These are phyloP conservation scores for Xylophagus ater DNA, from an alignment of 2,888 invertebrate genomes.

Conservation along the genomic window DNA sequence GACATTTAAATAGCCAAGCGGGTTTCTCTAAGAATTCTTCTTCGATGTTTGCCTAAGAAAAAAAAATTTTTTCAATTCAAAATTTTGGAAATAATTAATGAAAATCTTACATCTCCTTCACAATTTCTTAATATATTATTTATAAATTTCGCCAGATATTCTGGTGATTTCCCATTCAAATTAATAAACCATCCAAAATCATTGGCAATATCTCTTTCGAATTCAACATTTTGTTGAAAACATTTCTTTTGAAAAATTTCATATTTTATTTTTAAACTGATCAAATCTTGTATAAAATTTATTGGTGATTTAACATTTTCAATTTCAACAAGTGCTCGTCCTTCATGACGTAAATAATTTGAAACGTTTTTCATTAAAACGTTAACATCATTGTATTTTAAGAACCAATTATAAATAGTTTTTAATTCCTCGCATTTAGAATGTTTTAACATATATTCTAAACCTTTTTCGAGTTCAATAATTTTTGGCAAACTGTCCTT, in stretches of 20 bases:
- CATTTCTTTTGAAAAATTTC: slow-evolving; percentile 96
- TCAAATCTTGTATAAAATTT: slow-evolving; percentile 83
- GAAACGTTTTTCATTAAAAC: slow-evolving; percentile 95
- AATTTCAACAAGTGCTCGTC: slow-evolving; percentile 88
- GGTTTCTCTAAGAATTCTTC: slow-evolving; percentile 96
- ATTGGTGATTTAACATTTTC: slow-evolving; percentile 77
- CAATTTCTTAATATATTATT: slow-evolving; percentile 99
- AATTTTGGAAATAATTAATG: neutral
- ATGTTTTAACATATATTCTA: slow-evolving; percentile 96
- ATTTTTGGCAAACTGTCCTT: slow-evolving; percentile 98
- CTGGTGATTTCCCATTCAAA: slow-evolving; percentile 93
- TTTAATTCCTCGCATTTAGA: slow-evolving; percentile 93
- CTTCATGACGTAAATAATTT: slow-evolving; percentile 88
- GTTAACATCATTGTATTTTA: slow-evolving; percentile 80
- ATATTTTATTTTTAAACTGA: slow-evolving; percentile 95
- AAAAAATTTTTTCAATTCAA: slow-evolving; percentile 3
- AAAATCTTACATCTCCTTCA: slow-evolving; percentile 76
- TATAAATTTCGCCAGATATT: slow-evolving; percentile 95
- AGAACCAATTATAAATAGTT: slow-evolving; percentile 95
- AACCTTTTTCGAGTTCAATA: slow-evolving; percentile 98
- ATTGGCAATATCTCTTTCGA: slow-evolving; percentile 97
- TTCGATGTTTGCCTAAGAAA: too few species aligned
- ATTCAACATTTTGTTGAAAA: slow-evolving; percentile 92
- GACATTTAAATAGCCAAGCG: slow-evolving; percentile 97
- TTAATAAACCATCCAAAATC: slow-evolving; percentile 98